Evolutionary conservation across 2,888 invertebrate genomes (phyloP).

Genomic region (Monochamus alternatus): DNA sequence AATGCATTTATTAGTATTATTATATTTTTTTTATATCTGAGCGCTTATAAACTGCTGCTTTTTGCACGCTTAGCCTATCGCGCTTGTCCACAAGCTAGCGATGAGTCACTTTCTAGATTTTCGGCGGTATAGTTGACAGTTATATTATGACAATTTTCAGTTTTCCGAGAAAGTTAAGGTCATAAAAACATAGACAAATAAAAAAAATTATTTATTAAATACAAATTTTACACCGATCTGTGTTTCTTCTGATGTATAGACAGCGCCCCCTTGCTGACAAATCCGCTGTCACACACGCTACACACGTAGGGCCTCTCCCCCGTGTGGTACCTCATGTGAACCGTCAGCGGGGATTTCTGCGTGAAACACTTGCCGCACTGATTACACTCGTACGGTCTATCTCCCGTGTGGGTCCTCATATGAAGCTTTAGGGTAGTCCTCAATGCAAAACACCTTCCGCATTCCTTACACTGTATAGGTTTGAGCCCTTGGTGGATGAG

Average conservation of each 20-base stretch:
- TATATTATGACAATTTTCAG: too few species aligned
- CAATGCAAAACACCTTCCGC: slow-evolving; percentile 67
- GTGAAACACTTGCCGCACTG: slow-evolving; percentile 64
- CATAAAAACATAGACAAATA: background rate
- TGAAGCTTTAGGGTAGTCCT: slow-evolving; percentile 68
- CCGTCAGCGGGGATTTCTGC: slow-evolving; percentile 61
- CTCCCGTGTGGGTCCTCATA: slow-evolving; percentile 67
- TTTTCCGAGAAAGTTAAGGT: too few species aligned
- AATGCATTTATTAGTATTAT: too few species aligned
- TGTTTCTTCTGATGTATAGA: slow-evolving; percentile 60
- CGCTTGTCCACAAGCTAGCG: too few species aligned
- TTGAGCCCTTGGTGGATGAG: slow-evolving; percentile 67
- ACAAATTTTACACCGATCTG: slow-evolving; percentile 28
- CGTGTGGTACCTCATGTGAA: slow-evolving; percentile 62
- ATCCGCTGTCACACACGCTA: slow-evolving; percentile 59
- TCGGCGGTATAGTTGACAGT: too few species aligned
- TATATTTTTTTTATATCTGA: too few species aligned
- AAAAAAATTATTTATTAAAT: background rate
- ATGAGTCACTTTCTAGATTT: too few species aligned
- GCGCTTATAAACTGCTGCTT: too few species aligned
- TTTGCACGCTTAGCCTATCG: too few species aligned
- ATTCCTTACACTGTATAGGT: slow-evolving; percentile 65
- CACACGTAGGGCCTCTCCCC: slow-evolving; percentile 63
- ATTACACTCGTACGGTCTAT: slow-evolving; percentile 64
- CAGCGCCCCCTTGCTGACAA: slow-evolving; percentile 62